phyloP scores from a whole-genome alignment of 2,797 vertebrate genomes.

The Sebastes itinus region DNA sequence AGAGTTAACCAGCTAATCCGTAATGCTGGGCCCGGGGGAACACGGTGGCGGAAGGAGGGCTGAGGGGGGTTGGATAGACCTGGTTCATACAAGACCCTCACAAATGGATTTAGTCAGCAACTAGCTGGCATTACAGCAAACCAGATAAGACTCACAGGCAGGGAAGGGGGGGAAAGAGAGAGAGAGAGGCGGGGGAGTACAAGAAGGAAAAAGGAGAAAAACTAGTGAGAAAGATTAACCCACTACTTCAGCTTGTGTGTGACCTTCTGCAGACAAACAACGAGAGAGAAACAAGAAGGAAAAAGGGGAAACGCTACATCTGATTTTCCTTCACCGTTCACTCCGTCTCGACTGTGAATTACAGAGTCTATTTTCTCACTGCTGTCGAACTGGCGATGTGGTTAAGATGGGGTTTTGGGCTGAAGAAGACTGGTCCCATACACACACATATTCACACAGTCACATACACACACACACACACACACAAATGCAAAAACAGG shows the following conservation, averaged over 20 bases:
- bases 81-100: conserved; percentile 36
- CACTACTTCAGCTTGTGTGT: background rate
- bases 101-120: conserved; percentile 46
- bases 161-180: background rate
- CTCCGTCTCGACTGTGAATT: background rate
- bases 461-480: background rate
- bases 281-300: background rate
- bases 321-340: background rate
- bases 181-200: background rate
- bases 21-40: background rate
- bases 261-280: background rate
- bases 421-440: background rate
- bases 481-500: background rate
- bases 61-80: background rate
- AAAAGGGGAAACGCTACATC: background rate
- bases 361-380: conserved; percentile 3
- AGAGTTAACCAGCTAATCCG: conserved; percentile 62
- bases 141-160: conserved; percentile 20
- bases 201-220: background rate
- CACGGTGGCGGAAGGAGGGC: background rate
- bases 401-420: background rate
- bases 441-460: background rate
- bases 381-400: background rate
- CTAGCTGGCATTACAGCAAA: conserved; percentile 10
- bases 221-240: background rate